A percentile compares a stretch with the other conserved stretches of the same genome.
These are phyloP conservation scores for Rhodeus uyekii DNA, from an alignment of 2,797 vertebrate species.

Conservation along the genomic window DNA sequence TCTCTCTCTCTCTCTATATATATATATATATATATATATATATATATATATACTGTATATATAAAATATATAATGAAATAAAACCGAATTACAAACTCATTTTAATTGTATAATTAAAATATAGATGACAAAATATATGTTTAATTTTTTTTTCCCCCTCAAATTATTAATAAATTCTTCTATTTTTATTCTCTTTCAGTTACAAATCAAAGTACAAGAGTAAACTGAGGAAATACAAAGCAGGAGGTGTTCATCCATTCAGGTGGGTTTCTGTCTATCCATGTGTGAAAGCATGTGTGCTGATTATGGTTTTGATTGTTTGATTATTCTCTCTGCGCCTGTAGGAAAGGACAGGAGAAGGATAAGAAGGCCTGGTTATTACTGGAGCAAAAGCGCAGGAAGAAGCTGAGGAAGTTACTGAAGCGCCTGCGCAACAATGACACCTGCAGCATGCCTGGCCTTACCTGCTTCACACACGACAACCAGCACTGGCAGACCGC, in stretches of 20 bases:
- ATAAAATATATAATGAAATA: neutral
- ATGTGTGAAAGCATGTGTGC: neutral
- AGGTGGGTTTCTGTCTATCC: conserved; percentile 73
- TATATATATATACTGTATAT: neutral
- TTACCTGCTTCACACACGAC: conserved; percentile 98
- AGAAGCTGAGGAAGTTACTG: conserved; percentile 94
- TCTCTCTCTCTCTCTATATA: too few species aligned
- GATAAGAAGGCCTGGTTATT: conserved; percentile 89
- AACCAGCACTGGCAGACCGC: conserved; percentile 99
- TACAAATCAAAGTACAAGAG: conserved; percentile 87
- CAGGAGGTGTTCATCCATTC: conserved; percentile 85
- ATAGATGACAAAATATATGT: neutral
- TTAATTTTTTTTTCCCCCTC: too few species aligned
- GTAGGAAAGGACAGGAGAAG: conserved; percentile 85
- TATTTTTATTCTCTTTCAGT: conserved; percentile 71
- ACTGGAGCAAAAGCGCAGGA: conserved; percentile 91
- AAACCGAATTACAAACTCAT: neutral
- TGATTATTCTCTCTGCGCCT: conserved; percentile 5
- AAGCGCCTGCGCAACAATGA: conserved; percentile 96
- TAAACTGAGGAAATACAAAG: conserved; percentile 81
- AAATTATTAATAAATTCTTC: neutral
- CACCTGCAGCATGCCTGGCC: conserved; percentile 98
- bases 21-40: neutral
- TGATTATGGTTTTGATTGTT: conserved; percentile 1
- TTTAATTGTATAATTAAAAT: neutral